Base-by-base conservation (phyloP, 2,113 vertebrate genomes). In the Reinhardtius hippoglossoides region DNA sequence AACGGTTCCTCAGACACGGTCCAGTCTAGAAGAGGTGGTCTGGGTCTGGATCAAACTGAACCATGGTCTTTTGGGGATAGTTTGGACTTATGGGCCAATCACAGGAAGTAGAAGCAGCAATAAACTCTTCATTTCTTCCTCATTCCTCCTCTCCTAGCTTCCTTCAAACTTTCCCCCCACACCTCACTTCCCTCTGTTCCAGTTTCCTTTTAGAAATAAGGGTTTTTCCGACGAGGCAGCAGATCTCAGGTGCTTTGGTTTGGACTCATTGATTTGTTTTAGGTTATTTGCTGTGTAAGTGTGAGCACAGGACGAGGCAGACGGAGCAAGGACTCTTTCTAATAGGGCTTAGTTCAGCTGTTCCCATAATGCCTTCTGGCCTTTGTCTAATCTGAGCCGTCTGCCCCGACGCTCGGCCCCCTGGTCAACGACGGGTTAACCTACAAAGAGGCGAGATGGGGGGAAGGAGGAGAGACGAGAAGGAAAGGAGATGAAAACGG, bases 281-380 rank as follows among this genome's bases (percentile, higher is more conserved):
- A 2, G 71, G 82, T 73, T 42, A 60, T 78, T 74, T 80, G 14
- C 12, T 60, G 4, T 66, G 5, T 66, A 7, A 63, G 66, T 77
- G 65, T 78, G 82, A 21, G 55, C 54, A 76, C 80, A 69, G 78
- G 66, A 74, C 42, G 27, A 74, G 67, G 40, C 85, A 83, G 82
- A 86, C 65, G 37, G 78, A 61, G 52, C 85, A 87, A 87, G 80
- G 82, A 85, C 80, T 85, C 71, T 78, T 73, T 74, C 67, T 85
- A 83, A 89, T 78, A 78, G 71, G 80, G 68, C 61, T 87, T 87
- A 85, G 80, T 69, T 89, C 83, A 89, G 85, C 72, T 85, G 79
- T 48, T 71, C 42, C 40, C 82, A 71, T 83, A 73, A 83, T 66
- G 61, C 74, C 40, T 67, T 87, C 88, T 89, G 88, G 80, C 76